Base-by-base conservation (phyloP, 2,888 invertebrate species). In the Platycheirus rosarum region DNA sequence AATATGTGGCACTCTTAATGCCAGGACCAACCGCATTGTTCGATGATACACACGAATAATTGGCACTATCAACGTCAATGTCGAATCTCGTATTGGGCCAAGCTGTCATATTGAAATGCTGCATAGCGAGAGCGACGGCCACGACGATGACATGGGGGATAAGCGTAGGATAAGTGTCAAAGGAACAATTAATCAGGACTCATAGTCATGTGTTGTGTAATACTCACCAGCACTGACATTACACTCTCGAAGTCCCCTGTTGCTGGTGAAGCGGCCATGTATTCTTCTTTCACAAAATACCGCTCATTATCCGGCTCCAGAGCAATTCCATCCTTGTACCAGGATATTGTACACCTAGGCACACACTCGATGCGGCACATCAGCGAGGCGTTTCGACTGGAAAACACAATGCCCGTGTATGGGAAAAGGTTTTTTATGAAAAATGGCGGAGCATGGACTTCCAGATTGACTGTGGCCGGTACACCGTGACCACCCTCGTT, bases 321-420 rank as follows among this genome's bases (percentile, higher is more conserved):
- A 8, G 93, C 92, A 23, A 92, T 91, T 2, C 94, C 95, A 87
- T 96, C 95, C 88, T 96, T 96, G 85, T 94, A 92, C 97, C 97
- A 97, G 20, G 94, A 92, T 70, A 97, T 95, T 84, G 94, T 93
- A 91, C 97, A 97, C 35, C 94, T 92, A 0, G 97, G 97, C 8
- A 95, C 95, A 88, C 97, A 97, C 88, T 97, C 97, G 65, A 97
- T 96, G 84, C 96, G 94, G 89, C 97, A 97, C 1, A 95, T 95
- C 13, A 97, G 92, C 68, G 95, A 94, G 68, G 95, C 95, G 90
- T 95, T 92, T 91, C 92, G 91, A 32, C 96, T 93, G 85, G 95
- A 95, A 90, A 95, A 95, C 11, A 95, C 91, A 46, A 94, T 94
- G 1, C 97, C 97, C 74, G 95, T 95, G 91, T 97, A 97, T 1